A percentile compares a stretch with the other conserved stretches of the same genome.
These are phyloP conservation scores for Halichoeres trimaculatus DNA, from an alignment of 2,113 vertebrate species.

Conservation along the genomic window DNA sequence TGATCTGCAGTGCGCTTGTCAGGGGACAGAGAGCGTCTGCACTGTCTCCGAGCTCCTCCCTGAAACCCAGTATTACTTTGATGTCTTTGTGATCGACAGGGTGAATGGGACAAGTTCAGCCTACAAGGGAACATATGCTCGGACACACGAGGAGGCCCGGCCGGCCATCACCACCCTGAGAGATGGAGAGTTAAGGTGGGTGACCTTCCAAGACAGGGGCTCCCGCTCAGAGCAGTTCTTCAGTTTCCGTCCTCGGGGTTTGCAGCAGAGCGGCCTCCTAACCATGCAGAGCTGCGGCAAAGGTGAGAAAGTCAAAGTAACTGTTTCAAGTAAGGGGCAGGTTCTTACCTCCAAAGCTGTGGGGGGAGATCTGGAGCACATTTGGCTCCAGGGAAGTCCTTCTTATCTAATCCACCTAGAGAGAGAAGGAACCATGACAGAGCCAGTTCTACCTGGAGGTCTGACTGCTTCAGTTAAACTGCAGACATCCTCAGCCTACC, in stretches of 20 bases:
- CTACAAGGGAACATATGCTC: slow-evolving; percentile 86
- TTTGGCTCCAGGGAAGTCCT: slow-evolving; percentile 87
- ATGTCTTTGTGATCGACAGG: slow-evolving; percentile 87
- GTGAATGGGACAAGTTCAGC: slow-evolving; percentile 85
- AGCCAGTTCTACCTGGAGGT: slow-evolving; percentile 49
- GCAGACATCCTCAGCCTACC: slow-evolving; percentile 86
- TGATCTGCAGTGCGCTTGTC: slow-evolving; percentile 84
- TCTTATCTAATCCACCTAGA: slow-evolving; percentile 86
- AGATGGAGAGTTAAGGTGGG: slow-evolving; percentile 86
- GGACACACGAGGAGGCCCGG: slow-evolving; percentile 86
- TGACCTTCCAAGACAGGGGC: slow-evolving; percentile 78
- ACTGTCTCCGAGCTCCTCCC: slow-evolving; percentile 86
- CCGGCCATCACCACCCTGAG: slow-evolving; percentile 79
- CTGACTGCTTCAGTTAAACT: slow-evolving; percentile 85
- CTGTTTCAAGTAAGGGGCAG: slow-evolving; percentile 82
- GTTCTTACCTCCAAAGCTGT: slow-evolving; percentile 81
- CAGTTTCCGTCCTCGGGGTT: slow-evolving; percentile 84
- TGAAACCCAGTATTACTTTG: slow-evolving; percentile 89
- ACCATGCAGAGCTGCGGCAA: slow-evolving; percentile 86
- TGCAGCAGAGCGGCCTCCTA: slow-evolving; percentile 87
- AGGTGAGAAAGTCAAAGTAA: slow-evolving; percentile 81
- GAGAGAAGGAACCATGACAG: slow-evolving; percentile 64
- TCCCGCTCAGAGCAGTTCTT: slow-evolving; percentile 75
- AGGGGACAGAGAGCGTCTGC: slow-evolving; percentile 86
- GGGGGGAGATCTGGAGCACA: slow-evolving; percentile 81